Percentiles rank a stretch among this genome's conserved stretches.
Evolutionary conservation across 2,797 vertebrate genomes (phyloP).

Genomic region (Neosalanx taihuensis): DNA sequence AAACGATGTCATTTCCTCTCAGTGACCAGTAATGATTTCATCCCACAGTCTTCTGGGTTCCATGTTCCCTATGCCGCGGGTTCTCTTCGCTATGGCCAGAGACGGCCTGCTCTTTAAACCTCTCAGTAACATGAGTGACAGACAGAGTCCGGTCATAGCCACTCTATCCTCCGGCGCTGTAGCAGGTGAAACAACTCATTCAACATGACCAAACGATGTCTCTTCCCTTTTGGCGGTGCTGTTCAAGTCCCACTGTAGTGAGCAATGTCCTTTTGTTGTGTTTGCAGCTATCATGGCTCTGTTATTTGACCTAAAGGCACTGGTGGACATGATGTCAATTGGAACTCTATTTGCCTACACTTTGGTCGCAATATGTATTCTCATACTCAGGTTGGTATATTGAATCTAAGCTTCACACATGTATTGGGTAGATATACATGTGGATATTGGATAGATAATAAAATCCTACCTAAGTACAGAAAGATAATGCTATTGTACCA

Average conservation of each 20-base stretch:
- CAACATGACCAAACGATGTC: not conserved
- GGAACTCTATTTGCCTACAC: slow-evolving; percentile 85
- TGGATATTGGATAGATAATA: no score
- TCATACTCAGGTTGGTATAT: slow-evolving; percentile 76
- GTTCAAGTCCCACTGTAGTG: slow-evolving; percentile 20
- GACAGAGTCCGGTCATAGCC: slow-evolving; percentile 79
- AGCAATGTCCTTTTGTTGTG: slow-evolving; percentile 22
- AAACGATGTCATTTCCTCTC: no score
- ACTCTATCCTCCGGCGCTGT: slow-evolving; percentile 75
- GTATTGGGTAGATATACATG: no score
- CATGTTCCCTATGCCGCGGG: slow-evolving; percentile 87
- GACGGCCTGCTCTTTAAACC: slow-evolving; percentile 84
- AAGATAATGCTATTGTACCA: no score
- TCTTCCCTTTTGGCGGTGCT: not conserved
- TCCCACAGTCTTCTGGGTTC: slow-evolving; percentile 79
- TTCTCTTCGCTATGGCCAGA: slow-evolving; percentile 87
- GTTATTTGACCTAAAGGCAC: slow-evolving; percentile 80
- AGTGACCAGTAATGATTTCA: not conserved
- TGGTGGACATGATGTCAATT: slow-evolving; percentile 86
- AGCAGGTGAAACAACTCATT: slow-evolving; percentile 70
- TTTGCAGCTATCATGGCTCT: slow-evolving; percentile 79
- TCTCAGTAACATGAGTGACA: slow-evolving; percentile 74
- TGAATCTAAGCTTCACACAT: not conserved
- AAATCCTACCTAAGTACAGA: no score
- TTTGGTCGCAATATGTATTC: slow-evolving; percentile 79